Evolutionary conservation across 2,888 invertebrate genomes (phyloP).

Genomic region (Noctua pronuba): DNA sequence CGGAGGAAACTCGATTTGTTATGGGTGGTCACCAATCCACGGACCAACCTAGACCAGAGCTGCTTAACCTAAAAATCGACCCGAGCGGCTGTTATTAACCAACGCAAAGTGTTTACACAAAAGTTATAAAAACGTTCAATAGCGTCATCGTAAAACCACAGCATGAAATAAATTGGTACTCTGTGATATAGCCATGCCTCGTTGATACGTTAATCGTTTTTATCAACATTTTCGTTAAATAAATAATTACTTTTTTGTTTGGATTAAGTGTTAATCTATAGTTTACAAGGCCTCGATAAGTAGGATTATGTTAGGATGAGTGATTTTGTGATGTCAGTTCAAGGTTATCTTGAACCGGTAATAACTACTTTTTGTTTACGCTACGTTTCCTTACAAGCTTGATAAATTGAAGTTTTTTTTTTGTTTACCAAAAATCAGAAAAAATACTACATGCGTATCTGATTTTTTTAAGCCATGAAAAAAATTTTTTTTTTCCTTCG

Average conservation of each 20-base stretch:
- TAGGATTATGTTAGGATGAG: constrained; percentile 54
- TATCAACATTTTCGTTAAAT: constrained; percentile 45
- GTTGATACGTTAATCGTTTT: constrained; percentile 43
- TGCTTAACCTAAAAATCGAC: neutral
- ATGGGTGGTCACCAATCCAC: neutral
- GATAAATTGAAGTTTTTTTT: neutral
- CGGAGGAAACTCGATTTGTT: neutral
- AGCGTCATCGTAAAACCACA: neutral
- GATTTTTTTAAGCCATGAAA: neutral
- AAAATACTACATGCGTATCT: neutral
- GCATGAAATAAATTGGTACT: constrained; percentile 10
- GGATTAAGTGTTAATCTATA: constrained; percentile 46
- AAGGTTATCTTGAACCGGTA: constrained; percentile 48
- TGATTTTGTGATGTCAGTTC: constrained; percentile 29
- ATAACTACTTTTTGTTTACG: constrained; percentile 7
- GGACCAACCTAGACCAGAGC: neutral
- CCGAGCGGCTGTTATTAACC: neutral
- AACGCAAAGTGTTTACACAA: neutral
- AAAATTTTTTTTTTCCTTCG: too few species aligned
- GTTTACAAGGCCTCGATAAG: constrained; percentile 53
- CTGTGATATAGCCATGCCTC: neutral
- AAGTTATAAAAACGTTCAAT: constrained; percentile 1
- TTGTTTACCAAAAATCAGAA: neutral
- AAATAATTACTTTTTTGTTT: constrained; percentile 59
- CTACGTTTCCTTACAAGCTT: neutral